phyloP scores from a whole-genome alignment of 2,888 invertebrate genomes.

The Tubiluchus corallicola region DNA sequence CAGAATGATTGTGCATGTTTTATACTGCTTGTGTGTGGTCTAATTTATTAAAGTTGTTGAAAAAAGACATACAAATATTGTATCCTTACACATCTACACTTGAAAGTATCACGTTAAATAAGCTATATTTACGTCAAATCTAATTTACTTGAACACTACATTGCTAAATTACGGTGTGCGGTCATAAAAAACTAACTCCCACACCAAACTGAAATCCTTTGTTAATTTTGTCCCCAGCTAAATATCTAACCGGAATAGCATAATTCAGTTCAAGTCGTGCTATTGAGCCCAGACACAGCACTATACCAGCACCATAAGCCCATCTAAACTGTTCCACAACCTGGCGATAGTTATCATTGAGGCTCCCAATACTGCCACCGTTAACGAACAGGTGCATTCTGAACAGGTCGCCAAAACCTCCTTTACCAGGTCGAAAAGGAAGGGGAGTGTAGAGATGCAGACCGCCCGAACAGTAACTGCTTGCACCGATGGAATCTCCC shows the following conservation, averaged over 20 bases:
- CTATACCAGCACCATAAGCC: constrained; percentile 63
- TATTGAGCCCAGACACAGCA: constrained; percentile 56
- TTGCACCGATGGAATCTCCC: constrained; percentile 33
- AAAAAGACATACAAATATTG: too few species aligned
- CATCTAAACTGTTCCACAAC: constrained; percentile 34
- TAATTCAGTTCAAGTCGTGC: constrained; percentile 92
- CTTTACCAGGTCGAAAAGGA: constrained; percentile 59
- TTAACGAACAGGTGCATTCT: constrained; percentile 75
- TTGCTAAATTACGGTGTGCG: too few species aligned
- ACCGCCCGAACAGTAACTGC: constrained; percentile 67
- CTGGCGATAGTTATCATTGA: constrained; percentile 30
- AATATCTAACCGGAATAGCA: constrained; percentile 52
- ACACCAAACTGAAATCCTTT: constrained; percentile 3
- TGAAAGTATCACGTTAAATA: too few species aligned
- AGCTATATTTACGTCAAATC: too few species aligned
- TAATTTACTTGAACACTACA: too few species aligned
- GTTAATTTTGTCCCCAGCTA: constrained; percentile 42
- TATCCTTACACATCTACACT: too few species aligned
- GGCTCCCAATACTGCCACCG: constrained; percentile 54
- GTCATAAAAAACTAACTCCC: background rate
- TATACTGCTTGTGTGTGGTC: too few species aligned
- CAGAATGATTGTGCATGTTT: too few species aligned
- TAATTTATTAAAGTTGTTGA: too few species aligned
- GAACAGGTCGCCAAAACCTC: constrained; percentile 62
- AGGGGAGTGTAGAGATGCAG: constrained; percentile 74